Conservation (phyloP, 2,888 invertebrate species). For the Gortyna flavago region DNA sequence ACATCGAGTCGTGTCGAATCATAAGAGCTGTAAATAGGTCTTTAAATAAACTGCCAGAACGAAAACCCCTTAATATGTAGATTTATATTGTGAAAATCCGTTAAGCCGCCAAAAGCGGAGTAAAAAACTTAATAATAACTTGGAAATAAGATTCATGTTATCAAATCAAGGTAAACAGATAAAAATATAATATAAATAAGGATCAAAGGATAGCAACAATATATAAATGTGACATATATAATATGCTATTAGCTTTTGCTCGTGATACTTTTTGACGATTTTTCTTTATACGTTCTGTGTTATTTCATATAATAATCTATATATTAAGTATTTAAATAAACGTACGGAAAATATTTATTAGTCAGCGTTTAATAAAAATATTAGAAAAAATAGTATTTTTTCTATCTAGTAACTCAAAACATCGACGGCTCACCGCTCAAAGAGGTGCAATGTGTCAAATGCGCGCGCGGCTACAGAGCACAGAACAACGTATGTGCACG, state of each 20-base stretch:
- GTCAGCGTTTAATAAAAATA: not conserved
- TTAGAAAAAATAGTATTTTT: not conserved
- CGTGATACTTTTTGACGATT: not conserved
- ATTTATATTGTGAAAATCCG: not conserved
- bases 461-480: conserved; percentile 79
- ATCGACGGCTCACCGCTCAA: conserved; percentile 83
- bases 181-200: too few species aligned
- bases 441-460: conserved; percentile 85
- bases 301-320: not conserved
- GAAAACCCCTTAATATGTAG: not conserved
- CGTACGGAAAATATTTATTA: not conserved
- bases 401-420: conserved; percentile 82
- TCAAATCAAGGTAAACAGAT: not conserved
- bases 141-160: not conserved
- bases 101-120: not conserved
- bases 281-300: not conserved
- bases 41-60: not conserved
- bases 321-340: not conserved
- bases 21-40: not conserved
- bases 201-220: not conserved
- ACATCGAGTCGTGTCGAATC: not conserved
- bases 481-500: conserved; percentile 76
- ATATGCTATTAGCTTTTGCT: too few species aligned
- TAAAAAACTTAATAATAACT: not conserved
- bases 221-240: too few species aligned